Evolutionary conservation across 2,113 vertebrate species (phyloP), one percentile per base, ranked within the genome.

Genomic region (Orthonyx spaldingii): DNA sequence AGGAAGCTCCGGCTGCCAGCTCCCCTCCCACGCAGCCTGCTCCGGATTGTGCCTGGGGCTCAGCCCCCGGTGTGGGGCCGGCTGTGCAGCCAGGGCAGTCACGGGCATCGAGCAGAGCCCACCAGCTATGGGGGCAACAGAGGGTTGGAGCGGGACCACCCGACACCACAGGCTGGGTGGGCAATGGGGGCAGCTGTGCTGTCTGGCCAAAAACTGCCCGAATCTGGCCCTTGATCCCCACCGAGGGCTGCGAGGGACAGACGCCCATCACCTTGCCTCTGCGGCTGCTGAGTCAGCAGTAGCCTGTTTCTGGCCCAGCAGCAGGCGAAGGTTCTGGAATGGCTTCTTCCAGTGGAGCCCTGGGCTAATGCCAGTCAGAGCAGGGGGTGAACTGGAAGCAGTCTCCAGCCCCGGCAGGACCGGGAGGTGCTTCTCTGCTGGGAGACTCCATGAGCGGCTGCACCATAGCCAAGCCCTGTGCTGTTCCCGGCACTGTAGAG

Each of bases 11-110:
- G 18, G 44, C 33, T 64, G 93, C 93, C 92, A 94, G 65, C 21
- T 92, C 77, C 5, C 71, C 81, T 71, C 95, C 94, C 91, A 92
- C 90, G 52, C 96, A 63, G 87, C 69, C 76, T 13, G 71, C 19
- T 8, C 59, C 2, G 19, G 75, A 83, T 33, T 20, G 37, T 20
- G 22, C 70, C 5, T 28, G 35, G 53, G 44, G 22, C 65, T 10
- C 55, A 85, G 89, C 52, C n/a, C 9, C 47, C 9, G 28, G 3
- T 19, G 16, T 13, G 65, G 61, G 52, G 65, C 60, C 7, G 4
- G 28, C n/a, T 13, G 49, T 44, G 59, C 52, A 41, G 42, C 28
- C 18, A 6, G 37, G 28, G 28, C 70, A 49, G 69, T 19, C 28
- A 16, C 6, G 6, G 5, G 37, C 41, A 23, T 19, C 10, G 6